Evolutionary conservation across 2,113 vertebrate species (phyloP).

Genomic region (Crotalus viridis): DNA sequence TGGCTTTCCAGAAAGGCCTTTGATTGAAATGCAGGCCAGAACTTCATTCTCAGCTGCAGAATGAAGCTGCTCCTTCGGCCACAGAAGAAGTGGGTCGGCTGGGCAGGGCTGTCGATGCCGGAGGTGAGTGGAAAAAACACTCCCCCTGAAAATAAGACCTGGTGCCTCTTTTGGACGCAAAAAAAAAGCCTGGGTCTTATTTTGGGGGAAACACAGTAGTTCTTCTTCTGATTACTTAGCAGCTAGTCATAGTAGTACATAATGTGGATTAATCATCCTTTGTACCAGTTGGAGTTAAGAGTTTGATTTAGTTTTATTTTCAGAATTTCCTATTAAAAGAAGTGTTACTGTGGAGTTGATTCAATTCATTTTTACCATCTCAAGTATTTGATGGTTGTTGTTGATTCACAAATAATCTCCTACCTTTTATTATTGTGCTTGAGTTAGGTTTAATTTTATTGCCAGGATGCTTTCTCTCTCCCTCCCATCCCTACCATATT

Average conservation of each 20-base stretch:
- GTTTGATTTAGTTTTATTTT: background rate
- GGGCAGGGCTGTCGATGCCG: too few relatives aligned
- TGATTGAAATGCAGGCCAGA: too few relatives aligned
- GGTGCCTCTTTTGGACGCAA: too few relatives aligned
- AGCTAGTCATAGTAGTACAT: background rate
- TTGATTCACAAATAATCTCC: background rate
- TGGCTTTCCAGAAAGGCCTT: too few relatives aligned
- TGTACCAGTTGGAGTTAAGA: background rate
- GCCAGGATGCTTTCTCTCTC: background rate
- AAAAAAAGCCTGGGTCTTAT: too few relatives aligned
- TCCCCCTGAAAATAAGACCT: too few relatives aligned
- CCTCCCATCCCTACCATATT: background rate
- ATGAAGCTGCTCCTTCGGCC: too few relatives aligned
- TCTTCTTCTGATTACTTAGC: background rate
- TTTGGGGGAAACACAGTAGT: too few relatives aligned
- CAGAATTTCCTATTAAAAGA: background rate
- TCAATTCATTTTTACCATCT: background rate
- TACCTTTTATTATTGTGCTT: background rate
- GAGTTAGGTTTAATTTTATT: background rate
- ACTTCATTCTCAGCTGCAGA: too few relatives aligned
- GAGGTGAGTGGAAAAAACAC: too few relatives aligned
- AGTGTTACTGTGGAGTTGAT: background rate
- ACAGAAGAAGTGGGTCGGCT: too few relatives aligned
- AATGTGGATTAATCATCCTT: background rate
- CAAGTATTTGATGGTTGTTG: background rate